A percentile compares a stretch with the other conserved stretches of the same genome.
Conservation (phyloP, 2,888 invertebrate genomes). For the Exocentrus adspersus region DNA sequence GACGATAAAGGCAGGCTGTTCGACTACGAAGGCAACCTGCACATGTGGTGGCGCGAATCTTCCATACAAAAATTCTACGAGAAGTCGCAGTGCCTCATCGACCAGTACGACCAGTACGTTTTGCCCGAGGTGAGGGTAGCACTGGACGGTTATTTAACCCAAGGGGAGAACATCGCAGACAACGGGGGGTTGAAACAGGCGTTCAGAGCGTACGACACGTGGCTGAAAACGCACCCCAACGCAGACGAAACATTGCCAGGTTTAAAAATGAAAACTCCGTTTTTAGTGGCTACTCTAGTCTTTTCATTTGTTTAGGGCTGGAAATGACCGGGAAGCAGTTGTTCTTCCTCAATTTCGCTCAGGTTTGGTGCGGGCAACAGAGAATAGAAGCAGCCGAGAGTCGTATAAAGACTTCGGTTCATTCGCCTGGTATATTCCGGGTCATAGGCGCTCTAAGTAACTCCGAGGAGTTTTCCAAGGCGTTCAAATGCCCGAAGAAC, state of each 20-base stretch:
- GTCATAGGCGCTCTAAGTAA: constrained; percentile 67
- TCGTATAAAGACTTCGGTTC: constrained; percentile 84
- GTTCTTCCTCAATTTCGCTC: constrained; percentile 92
- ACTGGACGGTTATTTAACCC: constrained; percentile 81
- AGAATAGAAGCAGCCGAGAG: constrained; percentile 83
- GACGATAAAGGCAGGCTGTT: constrained; percentile 92
- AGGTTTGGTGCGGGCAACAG: constrained; percentile 85
- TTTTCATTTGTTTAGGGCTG: too few species aligned
- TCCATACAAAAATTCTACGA: constrained; percentile 79
- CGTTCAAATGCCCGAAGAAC: constrained; percentile 76
- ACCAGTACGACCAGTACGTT: constrained; percentile 86
- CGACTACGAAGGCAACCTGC: constrained; percentile 92
- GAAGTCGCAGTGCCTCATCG: constrained; percentile 82
- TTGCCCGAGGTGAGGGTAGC: constrained; percentile 82
- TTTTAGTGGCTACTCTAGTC: too few species aligned
- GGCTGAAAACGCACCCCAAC: constrained; percentile 73
- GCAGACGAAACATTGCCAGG: constrained; percentile 73
- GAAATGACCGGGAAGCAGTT: constrained; percentile 83
- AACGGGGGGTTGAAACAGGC: constrained; percentile 96
- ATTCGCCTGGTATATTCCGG: constrained; percentile 81
- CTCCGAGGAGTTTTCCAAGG: constrained; percentile 78
- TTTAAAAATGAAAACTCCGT: constrained; percentile 11
- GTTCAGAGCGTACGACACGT: constrained; percentile 79
- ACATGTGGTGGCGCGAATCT: constrained; percentile 84
- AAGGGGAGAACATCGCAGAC: constrained; percentile 96